Conservation (phyloP, 1,140 invertebrate species). For the Riptortus pedestris region DNA sequence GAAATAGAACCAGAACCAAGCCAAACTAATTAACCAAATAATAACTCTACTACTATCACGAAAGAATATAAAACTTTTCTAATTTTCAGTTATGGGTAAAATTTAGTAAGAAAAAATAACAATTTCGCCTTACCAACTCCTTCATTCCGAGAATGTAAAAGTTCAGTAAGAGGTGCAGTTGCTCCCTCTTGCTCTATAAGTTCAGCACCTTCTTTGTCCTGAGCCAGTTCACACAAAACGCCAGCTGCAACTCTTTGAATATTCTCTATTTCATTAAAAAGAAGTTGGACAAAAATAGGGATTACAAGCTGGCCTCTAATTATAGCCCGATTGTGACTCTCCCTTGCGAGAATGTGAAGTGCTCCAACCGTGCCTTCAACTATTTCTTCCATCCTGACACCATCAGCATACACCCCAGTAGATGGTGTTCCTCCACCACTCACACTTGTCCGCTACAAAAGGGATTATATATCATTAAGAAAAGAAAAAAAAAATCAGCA, state of each 20-base stretch:
- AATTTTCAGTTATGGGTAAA: no score
- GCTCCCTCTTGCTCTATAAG: conserved; percentile 95
- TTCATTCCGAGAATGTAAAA: conserved; percentile 90
- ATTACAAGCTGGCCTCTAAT: conserved; percentile 87
- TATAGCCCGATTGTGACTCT: conserved; percentile 83
- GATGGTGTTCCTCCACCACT: conserved; percentile 58
- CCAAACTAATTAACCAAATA: no score
- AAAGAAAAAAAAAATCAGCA: no score
- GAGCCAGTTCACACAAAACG: conserved; percentile 88
- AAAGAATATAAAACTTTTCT: no score
- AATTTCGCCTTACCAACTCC: conserved; percentile 44
- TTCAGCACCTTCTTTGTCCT: conserved; percentile 92
- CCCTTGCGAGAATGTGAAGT: conserved; percentile 87
- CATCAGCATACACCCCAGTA: conserved; percentile 74
- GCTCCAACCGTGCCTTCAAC: conserved; percentile 95
- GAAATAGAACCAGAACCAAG: no score
- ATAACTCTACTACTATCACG: no score
- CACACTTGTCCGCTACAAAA: conserved; percentile 41
- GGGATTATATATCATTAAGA: no score
- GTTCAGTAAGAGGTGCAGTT: conserved; percentile 86
- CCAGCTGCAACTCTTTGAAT: conserved; percentile 93
- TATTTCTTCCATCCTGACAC: conserved; percentile 96
- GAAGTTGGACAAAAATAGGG: conserved; percentile 71
- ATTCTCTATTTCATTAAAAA: conserved; percentile 96
- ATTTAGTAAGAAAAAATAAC: no score